These are phyloP conservation scores for Cantharis rustica DNA, from an alignment of 2,888 invertebrate species.

Conservation along the genomic window DNA sequence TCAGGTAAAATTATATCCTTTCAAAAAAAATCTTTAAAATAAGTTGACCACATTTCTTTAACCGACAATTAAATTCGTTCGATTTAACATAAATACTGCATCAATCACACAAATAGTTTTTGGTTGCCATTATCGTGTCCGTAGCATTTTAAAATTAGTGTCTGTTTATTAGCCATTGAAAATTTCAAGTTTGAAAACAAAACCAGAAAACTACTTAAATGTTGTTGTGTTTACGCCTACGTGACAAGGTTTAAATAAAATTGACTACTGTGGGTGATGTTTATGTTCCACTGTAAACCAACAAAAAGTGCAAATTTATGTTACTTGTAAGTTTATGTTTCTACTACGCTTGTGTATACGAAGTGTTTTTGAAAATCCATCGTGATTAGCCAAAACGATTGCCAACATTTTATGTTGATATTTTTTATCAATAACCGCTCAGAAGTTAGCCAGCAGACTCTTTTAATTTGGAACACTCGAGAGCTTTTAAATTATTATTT, in stretches of 20 bases:
- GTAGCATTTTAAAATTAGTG: neutral
- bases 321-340: conserved; percentile 3
- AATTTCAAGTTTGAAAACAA: neutral
- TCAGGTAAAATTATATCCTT: conserved; percentile 15
- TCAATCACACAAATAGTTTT: neutral
- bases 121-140: neutral
- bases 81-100: neutral
- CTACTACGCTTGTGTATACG: conserved; percentile 3
- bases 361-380: neutral
- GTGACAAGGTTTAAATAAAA: conserved; percentile 13
- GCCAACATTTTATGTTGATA: neutral
- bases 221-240: conserved; percentile 10
- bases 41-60: neutral
- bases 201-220: conserved; percentile 9
- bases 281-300: conserved; percentile 16
- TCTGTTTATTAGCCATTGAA: neutral
- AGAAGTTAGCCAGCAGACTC: neutral
- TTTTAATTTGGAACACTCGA: neutral
- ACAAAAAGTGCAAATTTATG: conserved; percentile 17
- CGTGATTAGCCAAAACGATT: neutral
- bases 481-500: neutral
- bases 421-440: neutral
- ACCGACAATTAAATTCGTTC: neutral
- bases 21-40: conserved; percentile 4
- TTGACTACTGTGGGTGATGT: conserved; percentile 20